Conservation (phyloP, 2,888 invertebrate species). For the Stenodema calcarata region DNA sequence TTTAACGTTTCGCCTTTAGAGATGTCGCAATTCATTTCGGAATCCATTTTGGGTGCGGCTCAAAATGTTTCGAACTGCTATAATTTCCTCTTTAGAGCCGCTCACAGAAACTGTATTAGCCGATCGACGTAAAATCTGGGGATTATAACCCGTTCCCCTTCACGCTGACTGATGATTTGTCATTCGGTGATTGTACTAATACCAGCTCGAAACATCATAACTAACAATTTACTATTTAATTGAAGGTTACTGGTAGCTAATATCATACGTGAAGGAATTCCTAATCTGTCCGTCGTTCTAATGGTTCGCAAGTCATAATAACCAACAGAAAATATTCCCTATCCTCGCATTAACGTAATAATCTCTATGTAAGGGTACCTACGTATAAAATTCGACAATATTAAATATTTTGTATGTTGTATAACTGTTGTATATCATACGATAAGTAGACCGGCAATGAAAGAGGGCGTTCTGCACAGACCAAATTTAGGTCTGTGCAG, state of each 20-base stretch:
- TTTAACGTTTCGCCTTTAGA: neutral
- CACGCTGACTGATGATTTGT: neutral
- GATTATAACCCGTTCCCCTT: neutral
- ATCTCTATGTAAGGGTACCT: too few species aligned
- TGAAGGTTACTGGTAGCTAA: neutral
- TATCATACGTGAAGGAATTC: neutral
- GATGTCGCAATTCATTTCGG: neutral
- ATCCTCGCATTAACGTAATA: too few species aligned
- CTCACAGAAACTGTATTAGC: neutral
- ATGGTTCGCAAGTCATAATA: neutral
- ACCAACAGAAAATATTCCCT: too few species aligned
- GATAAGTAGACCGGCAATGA: too few species aligned
- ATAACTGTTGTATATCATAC: too few species aligned
- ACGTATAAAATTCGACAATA: too few species aligned
- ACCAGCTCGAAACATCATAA: neutral
- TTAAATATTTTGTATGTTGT: too few species aligned
- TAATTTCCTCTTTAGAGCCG: slow-evolving; percentile 4
- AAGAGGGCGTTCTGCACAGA: too few species aligned
- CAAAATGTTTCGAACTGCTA: neutral
- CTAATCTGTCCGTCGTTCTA: neutral
- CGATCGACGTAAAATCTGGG: neutral
- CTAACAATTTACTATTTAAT: neutral
- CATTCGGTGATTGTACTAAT: neutral
- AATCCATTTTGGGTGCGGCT: neutral
- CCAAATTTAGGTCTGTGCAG: too few species aligned